Conservation (phyloP, 1,140 invertebrate species). For the Drosophila varians region DNA sequence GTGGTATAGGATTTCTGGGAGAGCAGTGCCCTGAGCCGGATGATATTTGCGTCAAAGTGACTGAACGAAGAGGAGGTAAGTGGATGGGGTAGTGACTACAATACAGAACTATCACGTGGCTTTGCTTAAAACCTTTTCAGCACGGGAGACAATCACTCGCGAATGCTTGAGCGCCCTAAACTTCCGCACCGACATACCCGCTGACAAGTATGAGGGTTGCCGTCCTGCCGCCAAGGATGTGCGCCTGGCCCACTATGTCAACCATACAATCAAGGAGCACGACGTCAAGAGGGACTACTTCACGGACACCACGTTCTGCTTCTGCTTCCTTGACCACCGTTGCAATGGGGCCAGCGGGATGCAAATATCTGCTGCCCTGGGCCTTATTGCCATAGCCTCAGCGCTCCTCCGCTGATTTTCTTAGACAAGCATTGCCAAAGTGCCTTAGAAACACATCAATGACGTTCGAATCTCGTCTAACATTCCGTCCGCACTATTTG, state of each 20-base stretch:
- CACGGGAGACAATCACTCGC: conserved; percentile 91
- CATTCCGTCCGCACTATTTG: conserved; percentile 59
- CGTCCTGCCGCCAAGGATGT: conserved; percentile 91
- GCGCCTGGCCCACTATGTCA: conserved; percentile 93
- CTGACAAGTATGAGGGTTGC: conserved; percentile 95
- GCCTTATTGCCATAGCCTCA: conserved; percentile 10
- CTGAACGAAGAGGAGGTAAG: conserved; percentile 93
- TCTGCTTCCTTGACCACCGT: conserved; percentile 95
- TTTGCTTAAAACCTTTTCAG: conserved; percentile 84
- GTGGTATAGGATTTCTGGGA: conserved; percentile 86
- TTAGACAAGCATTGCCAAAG: conserved; percentile 20
- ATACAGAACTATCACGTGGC: not conserved
- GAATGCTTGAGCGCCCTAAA: conserved; percentile 93
- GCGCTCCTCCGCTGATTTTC: conserved; percentile 12
- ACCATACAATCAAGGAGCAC: conserved; percentile 93
- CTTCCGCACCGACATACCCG: conserved; percentile 93
- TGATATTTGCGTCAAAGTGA: conserved; percentile 96
- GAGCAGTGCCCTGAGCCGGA: conserved; percentile 92
- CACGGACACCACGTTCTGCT: conserved; percentile 93
- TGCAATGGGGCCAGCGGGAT: conserved; percentile 87
- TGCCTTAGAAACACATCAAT: conserved; percentile 53
- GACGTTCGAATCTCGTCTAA: conserved; percentile 58
- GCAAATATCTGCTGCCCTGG: conserved; percentile 3
- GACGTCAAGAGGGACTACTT: conserved; percentile 94
- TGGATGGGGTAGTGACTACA: not conserved